These are phyloP conservation scores for Indri indri DNA, from an alignment of 2,113 vertebrate species.

Conservation along the genomic window DNA sequence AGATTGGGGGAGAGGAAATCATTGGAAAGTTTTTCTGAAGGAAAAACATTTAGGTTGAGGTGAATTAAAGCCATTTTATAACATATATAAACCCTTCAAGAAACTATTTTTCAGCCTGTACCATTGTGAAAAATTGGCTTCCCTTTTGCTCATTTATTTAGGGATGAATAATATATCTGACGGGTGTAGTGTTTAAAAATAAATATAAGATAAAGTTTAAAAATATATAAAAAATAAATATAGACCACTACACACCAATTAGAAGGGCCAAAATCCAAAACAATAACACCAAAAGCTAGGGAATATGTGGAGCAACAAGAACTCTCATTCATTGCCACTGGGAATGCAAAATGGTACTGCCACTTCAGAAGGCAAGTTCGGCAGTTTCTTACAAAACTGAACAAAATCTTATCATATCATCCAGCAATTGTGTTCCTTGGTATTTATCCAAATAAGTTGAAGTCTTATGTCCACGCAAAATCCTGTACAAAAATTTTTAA, in stretches of 20 bases:
- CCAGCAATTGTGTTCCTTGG: not conserved
- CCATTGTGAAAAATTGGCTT: not conserved
- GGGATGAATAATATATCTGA: not conserved
- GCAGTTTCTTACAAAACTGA: conserved; percentile 45
- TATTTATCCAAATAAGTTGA: conserved; percentile 14
- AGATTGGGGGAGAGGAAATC: not conserved
- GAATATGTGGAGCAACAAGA: not conserved
- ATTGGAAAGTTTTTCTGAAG: not conserved
- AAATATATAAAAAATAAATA: conserved; percentile 17
- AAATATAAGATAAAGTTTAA: not conserved
- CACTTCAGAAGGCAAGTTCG: not conserved
- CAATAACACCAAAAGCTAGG: not conserved
- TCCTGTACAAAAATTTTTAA: not conserved
- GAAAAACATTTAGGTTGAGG: not conserved
- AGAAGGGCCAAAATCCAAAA: not conserved
- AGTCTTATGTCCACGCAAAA: conserved; percentile 4
- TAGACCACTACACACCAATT: not conserved
- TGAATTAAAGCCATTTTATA: conserved; percentile 1
- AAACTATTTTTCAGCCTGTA: not conserved
- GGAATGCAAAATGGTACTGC: not conserved
- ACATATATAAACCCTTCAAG: not conserved
- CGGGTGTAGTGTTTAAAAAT: not conserved
- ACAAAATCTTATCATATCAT: not conserved
- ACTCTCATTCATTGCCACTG: not conserved
- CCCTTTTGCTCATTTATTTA: not conserved